A percentile compares a stretch with the other conserved stretches of the same genome.
These are phyloP conservation scores for Acleris laterana DNA, from an alignment of 2,888 invertebrate species.

Conservation along the genomic window DNA sequence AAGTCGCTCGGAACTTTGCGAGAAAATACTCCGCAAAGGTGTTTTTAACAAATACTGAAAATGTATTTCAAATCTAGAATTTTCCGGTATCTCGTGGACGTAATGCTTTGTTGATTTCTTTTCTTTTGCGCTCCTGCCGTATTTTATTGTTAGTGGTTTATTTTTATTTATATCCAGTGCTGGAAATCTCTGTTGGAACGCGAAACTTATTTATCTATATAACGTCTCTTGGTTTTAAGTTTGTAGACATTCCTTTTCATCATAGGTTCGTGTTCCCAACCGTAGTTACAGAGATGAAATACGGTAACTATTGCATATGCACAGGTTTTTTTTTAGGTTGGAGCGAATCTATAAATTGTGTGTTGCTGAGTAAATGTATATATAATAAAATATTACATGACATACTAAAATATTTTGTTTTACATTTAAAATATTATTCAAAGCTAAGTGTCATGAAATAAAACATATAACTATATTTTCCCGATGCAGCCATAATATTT, in stretches of 20 bases:
- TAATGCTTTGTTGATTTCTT: slow-evolving; percentile 10
- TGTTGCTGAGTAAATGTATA: too few relatives aligned
- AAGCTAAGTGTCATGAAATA: too few relatives aligned
- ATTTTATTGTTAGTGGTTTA: slow-evolving; percentile 21
- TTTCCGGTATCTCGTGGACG: slow-evolving; percentile 4
- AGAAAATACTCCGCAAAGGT: neutral
- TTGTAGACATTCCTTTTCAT: neutral
- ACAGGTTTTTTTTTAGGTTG: too few relatives aligned
- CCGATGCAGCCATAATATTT: too few relatives aligned
- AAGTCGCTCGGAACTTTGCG: neutral
- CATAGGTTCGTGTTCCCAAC: too few relatives aligned
- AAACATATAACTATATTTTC: too few relatives aligned
- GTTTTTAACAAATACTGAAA: slow-evolving; percentile 12
- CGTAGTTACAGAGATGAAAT: too few relatives aligned
- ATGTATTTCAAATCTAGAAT: slow-evolving; percentile 11
- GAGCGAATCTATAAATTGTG: too few relatives aligned
- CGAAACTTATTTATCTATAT: neutral
- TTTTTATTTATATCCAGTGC: slow-evolving; percentile 9
- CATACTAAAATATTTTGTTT: too few relatives aligned
- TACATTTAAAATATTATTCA: too few relatives aligned
- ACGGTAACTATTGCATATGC: too few relatives aligned
- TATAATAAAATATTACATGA: too few relatives aligned
- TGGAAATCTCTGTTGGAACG: neutral
- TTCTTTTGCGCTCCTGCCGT: slow-evolving; percentile 7
- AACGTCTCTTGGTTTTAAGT: neutral